Percentiles rank a stretch among this genome's conserved stretches.
phyloP scores from a whole-genome alignment of 2,888 invertebrate species.

The Aleiodes alternator region DNA sequence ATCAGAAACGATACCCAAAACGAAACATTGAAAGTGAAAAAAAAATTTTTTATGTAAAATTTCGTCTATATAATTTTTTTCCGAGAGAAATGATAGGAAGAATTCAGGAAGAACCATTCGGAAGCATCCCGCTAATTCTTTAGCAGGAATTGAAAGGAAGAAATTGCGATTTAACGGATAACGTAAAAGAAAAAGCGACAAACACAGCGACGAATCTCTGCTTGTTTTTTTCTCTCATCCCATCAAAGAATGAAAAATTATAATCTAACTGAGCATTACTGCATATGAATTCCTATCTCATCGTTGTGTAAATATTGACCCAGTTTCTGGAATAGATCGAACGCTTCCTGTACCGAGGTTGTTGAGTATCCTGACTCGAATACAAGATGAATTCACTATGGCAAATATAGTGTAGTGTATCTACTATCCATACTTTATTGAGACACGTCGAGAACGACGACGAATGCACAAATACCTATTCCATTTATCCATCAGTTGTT shows the following conservation, averaged over 20 bases:
- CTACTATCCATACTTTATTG: neutral
- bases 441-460: constrained; percentile 8
- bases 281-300: constrained; percentile 19
- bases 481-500: neutral
- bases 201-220: too few relatives aligned
- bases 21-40: too few relatives aligned
- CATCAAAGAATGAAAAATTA: neutral
- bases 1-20: too few relatives aligned
- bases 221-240: neutral
- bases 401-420: too few relatives aligned
- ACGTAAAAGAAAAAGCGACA: too few relatives aligned
- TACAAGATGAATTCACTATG: constrained; percentile 40
- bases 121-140: too few relatives aligned
- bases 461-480: neutral
- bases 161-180: too few relatives aligned
- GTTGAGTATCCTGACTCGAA: constrained; percentile 45
- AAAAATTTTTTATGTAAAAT: too few relatives aligned
- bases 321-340: constrained; percentile 45
- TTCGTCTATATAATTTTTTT: too few relatives aligned
- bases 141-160: too few relatives aligned
- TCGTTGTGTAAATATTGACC: constrained; percentile 50
- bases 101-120: too few relatives aligned
- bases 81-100: too few relatives aligned
- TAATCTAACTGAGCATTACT: neutral
- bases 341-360: constrained; percentile 35